Conservation (phyloP, 2,113 vertebrate species). For the Mungos mungo region DNA sequence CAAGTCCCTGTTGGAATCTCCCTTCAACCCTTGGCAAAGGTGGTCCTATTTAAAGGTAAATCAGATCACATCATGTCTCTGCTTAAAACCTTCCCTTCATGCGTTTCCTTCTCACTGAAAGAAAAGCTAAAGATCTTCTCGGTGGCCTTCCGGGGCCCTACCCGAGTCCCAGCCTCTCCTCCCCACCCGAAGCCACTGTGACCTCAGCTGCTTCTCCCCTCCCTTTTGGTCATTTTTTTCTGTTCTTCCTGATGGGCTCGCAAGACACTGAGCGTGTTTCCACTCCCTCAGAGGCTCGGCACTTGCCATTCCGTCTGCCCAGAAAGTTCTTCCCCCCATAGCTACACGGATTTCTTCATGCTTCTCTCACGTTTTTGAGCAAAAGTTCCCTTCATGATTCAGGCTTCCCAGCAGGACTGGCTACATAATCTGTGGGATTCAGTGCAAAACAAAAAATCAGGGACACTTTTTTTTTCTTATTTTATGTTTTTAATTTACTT, state of each 20-base stretch:
- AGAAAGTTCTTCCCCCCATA: neutral
- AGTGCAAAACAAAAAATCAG: neutral
- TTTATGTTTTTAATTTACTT: no score
- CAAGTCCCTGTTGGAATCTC: neutral
- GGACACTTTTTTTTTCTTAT: no score
- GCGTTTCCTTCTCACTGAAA: neutral
- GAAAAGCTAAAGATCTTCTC: neutral
- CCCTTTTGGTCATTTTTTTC: neutral
- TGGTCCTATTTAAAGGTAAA: neutral
- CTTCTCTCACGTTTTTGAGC: neutral
- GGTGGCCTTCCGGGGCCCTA: neutral
- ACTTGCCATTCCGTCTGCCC: neutral
- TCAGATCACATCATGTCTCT: neutral
- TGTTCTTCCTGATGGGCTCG: neutral
- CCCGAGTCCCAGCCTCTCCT: accelerated
- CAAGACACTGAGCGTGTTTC: neutral
- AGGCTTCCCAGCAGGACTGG: neutral
- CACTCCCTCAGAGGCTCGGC: accelerated
- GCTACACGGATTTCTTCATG: no score
- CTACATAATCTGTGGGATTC: neutral
- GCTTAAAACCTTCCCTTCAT: neutral
- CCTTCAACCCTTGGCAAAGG: neutral
- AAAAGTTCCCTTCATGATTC: neutral
- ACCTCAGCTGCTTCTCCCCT: neutral
- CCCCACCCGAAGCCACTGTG: no score